phyloP scores from a whole-genome alignment of 2,797 vertebrate genomes.

The Cryptoblepharus egeriae region DNA sequence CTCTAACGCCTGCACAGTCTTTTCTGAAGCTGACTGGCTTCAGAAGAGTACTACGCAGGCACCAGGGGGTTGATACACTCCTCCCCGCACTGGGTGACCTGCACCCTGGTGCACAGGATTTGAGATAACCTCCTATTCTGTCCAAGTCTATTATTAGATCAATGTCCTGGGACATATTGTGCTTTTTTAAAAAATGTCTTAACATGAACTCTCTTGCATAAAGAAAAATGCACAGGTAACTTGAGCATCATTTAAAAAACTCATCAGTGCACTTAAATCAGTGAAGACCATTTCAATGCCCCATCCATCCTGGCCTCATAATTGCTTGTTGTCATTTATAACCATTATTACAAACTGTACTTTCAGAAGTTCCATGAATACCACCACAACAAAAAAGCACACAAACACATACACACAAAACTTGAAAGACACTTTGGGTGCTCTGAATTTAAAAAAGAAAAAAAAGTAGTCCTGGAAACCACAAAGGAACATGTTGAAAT shows the following conservation, averaged over 20 bases:
- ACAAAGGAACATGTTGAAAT: conserved; percentile 22
- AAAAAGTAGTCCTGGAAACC: conserved; percentile 1
- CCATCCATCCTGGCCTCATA: background rate
- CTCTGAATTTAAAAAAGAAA: background rate
- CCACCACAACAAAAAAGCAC: background rate
- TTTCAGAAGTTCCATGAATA: background rate
- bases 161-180: background rate
- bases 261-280: background rate
- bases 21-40: too few relatives aligned
- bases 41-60: too few relatives aligned
- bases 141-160: background rate
- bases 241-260: conserved; percentile 25
- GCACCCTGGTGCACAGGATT: too few relatives aligned
- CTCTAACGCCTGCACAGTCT: too few relatives aligned
- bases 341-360: background rate
- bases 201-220: background rate
- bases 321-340: background rate
- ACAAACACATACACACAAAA: too few relatives aligned
- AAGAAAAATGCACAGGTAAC: conserved; percentile 34
- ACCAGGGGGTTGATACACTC: too few relatives aligned
- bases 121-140: background rate
- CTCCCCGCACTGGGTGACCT: too few relatives aligned
- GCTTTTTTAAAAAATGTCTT: background rate
- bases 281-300: background rate
- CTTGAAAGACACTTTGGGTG: background rate